phyloP scores from a whole-genome alignment of 2,113 vertebrate species.

The Bettongia penicillata region DNA sequence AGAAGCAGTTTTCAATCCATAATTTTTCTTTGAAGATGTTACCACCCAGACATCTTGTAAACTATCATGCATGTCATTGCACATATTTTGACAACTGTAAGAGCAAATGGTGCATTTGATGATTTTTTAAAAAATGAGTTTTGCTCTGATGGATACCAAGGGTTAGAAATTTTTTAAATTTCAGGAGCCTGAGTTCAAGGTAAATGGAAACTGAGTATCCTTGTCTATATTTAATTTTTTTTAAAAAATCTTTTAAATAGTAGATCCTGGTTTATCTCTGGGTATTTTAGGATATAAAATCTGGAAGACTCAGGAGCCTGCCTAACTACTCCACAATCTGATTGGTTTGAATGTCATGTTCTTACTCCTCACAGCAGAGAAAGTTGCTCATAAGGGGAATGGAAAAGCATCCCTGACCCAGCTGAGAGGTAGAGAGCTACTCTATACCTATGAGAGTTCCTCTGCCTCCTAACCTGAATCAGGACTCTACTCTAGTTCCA shows the following conservation, averaged over 20 bases:
- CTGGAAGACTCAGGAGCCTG: neutral
- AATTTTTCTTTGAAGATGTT: constrained; percentile 2
- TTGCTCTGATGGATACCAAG: neutral
- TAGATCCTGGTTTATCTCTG: neutral
- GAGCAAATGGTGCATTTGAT: neutral
- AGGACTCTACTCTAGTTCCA: neutral
- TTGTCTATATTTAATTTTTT: neutral
- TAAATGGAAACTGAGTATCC: constrained; percentile 7
- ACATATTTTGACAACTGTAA: neutral
- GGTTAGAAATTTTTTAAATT: neutral
- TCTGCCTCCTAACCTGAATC: neutral
- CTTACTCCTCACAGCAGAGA: neutral
- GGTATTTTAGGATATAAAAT: neutral
- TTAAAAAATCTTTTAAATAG: constrained; percentile 37
- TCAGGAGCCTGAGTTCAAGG: constrained; percentile 17
- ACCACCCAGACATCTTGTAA: neutral
- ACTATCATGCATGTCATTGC: neutral
- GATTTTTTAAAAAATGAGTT: neutral
- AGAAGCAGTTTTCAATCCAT: neutral
- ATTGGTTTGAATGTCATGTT: neutral
- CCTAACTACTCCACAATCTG: neutral
- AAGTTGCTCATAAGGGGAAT: neutral
- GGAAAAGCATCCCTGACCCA: neutral
- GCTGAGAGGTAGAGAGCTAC: neutral
- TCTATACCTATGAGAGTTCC: neutral